phyloP scores from a whole-genome alignment of 2,113 vertebrate species.

The Charadrius vociferus region DNA sequence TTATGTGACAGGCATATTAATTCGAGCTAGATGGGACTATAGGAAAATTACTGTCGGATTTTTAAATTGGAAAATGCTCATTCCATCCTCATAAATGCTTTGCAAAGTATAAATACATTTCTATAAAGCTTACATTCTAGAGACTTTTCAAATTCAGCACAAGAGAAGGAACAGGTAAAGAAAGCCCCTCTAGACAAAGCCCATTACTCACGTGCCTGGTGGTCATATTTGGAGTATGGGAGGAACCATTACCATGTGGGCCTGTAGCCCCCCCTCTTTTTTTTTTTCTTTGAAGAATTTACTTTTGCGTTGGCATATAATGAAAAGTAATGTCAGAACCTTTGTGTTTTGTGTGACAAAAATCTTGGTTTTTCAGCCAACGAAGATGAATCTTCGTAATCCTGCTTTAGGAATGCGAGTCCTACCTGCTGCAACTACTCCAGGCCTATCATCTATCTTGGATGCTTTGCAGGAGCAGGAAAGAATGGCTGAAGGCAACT shows the following conservation, averaged over 20 bases:
- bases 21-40: neutral
- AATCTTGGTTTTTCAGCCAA: neutral
- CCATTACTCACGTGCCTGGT: too few species aligned
- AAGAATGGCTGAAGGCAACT: neutral
- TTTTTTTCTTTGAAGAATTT: neutral
- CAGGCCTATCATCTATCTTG: neutral
- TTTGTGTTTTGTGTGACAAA: neutral
- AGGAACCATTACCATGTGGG: too few species aligned
- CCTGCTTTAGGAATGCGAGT: neutral
- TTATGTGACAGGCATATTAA: neutral
- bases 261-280: too few species aligned
- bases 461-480: neutral
- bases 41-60: neutral
- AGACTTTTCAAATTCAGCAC: too few species aligned
- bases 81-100: neutral
- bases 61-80: neutral
- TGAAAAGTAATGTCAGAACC: neutral
- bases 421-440: neutral
- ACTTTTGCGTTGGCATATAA: neutral
- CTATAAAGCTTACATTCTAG: neutral
- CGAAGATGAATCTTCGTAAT: neutral
- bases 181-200: too few species aligned
- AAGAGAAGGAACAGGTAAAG: too few species aligned
- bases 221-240: too few species aligned
- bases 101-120: neutral